phyloP scores from a whole-genome alignment of 1,140 invertebrate species.

The Lineus longissimus region DNA sequence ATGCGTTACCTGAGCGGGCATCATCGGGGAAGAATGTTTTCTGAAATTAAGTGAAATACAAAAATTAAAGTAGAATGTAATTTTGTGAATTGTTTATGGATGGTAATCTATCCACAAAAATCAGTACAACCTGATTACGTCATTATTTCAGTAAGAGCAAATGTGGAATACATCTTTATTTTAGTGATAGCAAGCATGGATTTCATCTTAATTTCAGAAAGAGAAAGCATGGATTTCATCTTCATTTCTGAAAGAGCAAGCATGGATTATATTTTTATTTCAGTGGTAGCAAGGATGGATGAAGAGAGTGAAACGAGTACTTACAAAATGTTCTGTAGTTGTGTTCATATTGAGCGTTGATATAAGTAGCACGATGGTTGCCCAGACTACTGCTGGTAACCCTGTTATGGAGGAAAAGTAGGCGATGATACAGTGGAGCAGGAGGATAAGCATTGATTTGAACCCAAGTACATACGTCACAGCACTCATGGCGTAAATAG shows the following conservation, averaged over 20 bases:
- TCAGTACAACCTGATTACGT: too few relatives aligned
- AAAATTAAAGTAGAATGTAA: background rate
- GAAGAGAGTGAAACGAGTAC: too few relatives aligned
- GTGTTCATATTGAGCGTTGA: too few relatives aligned
- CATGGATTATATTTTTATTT: too few relatives aligned
- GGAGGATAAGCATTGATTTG: constrained; percentile 20
- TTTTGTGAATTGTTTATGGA: constrained; percentile 20
- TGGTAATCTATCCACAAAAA: constrained; percentile 20
- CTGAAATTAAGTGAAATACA: background rate
- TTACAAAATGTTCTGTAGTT: too few relatives aligned
- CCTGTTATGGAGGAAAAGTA: constrained; percentile 16
- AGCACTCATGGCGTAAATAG: constrained; percentile 16
- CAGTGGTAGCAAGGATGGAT: too few relatives aligned
- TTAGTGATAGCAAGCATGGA: too few relatives aligned
- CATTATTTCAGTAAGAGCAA: too few relatives aligned
- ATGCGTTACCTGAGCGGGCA: constrained; percentile 8
- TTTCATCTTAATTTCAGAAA: too few relatives aligned
- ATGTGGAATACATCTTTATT: too few relatives aligned
- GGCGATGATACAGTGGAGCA: constrained; percentile 24
- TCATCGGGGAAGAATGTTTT: constrained; percentile 19
- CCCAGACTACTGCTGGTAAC: constrained; percentile 22
- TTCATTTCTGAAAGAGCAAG: too few relatives aligned
- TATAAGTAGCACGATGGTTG: constrained; percentile 17
- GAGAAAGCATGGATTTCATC: too few relatives aligned
- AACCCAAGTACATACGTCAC: constrained; percentile 27